Evolutionary conservation across 2,888 invertebrate species (phyloP).

Genomic region (Acleris sparsana): DNA sequence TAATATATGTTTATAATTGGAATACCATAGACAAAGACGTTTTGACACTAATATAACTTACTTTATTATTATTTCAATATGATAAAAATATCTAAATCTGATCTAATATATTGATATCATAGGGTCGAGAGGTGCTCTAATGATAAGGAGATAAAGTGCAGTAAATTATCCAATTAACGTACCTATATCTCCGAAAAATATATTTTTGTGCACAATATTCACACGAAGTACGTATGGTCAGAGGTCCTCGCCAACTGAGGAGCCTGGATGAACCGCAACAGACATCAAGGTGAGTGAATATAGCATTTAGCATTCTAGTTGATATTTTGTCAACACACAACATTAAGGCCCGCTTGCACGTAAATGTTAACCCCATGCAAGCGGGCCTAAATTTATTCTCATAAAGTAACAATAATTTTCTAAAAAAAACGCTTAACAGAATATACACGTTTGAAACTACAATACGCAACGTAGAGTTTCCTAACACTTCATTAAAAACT

Average conservation of each 20-base stretch:
- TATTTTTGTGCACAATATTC: not conserved
- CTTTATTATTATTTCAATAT: slow-evolving; percentile 4
- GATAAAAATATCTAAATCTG: not conserved
- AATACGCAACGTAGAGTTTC: slow-evolving; percentile 9
- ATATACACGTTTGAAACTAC: not conserved
- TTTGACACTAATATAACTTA: slow-evolving; percentile 19
- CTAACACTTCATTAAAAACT: slow-evolving; percentile 18
- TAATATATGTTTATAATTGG: slow-evolving; percentile 8
- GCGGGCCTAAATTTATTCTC: too few species aligned
- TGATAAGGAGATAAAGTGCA: slow-evolving; percentile 2
- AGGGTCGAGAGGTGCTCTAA: slow-evolving; percentile 17
- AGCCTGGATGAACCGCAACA: too few species aligned
- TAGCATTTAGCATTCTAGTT: too few species aligned
- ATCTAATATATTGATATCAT: slow-evolving; percentile 24
- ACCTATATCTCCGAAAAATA: not conserved
- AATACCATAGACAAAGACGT: slow-evolving; percentile 17
- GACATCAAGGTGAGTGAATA: too few species aligned
- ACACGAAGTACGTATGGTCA: too few species aligned
- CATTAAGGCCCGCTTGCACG: too few species aligned
- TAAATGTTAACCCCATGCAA: too few species aligned
- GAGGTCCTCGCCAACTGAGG: too few species aligned
- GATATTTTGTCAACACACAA: too few species aligned
- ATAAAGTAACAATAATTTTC: too few species aligned
- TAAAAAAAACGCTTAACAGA: too few species aligned
- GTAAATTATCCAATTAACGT: not conserved